Evolutionary conservation across 1,140 invertebrate genomes (phyloP), one percentile per base, ranked within the genome.

Genomic region (Neodiprion lecontei): DNA sequence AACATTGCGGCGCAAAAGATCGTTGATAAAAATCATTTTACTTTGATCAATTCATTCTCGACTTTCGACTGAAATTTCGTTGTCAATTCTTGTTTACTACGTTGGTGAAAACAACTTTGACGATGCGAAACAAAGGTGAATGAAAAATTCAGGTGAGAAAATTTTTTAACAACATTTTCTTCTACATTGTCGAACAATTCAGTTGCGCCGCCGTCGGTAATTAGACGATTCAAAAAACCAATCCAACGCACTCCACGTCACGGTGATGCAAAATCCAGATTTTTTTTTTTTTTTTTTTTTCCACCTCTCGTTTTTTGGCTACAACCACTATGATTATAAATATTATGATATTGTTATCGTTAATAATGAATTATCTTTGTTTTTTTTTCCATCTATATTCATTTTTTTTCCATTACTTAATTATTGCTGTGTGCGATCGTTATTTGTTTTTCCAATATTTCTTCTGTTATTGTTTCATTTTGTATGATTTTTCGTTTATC

Each of bases 191-290:
- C n/a, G 9, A 61, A 61, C 8, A 61, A 8, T 14, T 14, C 11
- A 61, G n/a, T 61, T 61, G 53, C 74, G 78, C 85, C 84, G 85
- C 85, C 85, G 83, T 87, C 85, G 87, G 86, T 91, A 90, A 90
- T 83, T 88, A 88, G 86, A 88, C 82, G 86, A 81, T 85, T 86
- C 80, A 86, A 88, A 88, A 40, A 89, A 86, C 84, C 85, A 88
- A 86, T 88, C 86, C 28, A 40, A 40, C 28, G 28, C 86, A 88
- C 85, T 88, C 85, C 87, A 89, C 80, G 84, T 85, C 83, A 87
- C 85, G 88, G 87, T 85, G 87, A 88, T 87, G 81, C 80, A 84
- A 84, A 83, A 84, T 79, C 80, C 68, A 77, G 80, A 82, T 74
- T 80, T 83, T 84, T 80, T 82, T 83, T 79, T 74, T 80, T 83